Evolutionary conservation across 2,113 vertebrate species (phyloP), one percentile per base, ranked within the genome.

Genomic region (Dermatemys mawii): DNA sequence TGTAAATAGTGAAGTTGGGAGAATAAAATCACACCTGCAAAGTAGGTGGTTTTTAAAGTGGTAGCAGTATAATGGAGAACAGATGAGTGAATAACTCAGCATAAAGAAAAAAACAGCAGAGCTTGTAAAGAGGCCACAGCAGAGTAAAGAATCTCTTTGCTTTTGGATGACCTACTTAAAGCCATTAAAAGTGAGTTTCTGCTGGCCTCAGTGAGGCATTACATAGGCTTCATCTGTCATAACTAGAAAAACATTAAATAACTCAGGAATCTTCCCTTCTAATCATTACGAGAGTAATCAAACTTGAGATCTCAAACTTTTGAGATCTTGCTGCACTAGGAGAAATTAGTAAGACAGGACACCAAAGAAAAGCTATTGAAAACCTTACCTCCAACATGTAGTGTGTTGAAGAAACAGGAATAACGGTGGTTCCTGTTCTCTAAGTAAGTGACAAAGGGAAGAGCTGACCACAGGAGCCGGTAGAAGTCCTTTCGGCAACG

Each of bases 311-410:
- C 12, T 76, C 48, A 9, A 29, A 48, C 6, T 14, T 22, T 19
- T 53, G 81, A 19, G 48, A 51, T 22, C 44, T 48, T 35, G n/a
- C 6, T 49, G 44, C 41, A 55, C 35, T 44, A 32, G 22, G 35
- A 48, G 38, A 19, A 21, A 73, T 8, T 11, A 8, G 22, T 35
- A 46, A 79, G 14, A 35, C 32, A n/a, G 35, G 60, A 7, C 17
- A 8, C 35, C 17, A n/a, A n/a, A 67, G 29, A 67, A 46, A 35
- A 4, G 11, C 4, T 44, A 12, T 41, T 53, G 26, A 54, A 80
- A 76, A 49, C 8, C 97, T 97, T 95, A 99, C 99, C 99, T 98
- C 99, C 99, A 11, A 99, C 98, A 35, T 99, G 99, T 81, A 99
- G 84, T 7, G 99, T 99, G 97, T 98, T 98, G 51, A 99, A 94